Conservation (phyloP, 2,888 invertebrate genomes). For the Drosophila paracracens region DNA sequence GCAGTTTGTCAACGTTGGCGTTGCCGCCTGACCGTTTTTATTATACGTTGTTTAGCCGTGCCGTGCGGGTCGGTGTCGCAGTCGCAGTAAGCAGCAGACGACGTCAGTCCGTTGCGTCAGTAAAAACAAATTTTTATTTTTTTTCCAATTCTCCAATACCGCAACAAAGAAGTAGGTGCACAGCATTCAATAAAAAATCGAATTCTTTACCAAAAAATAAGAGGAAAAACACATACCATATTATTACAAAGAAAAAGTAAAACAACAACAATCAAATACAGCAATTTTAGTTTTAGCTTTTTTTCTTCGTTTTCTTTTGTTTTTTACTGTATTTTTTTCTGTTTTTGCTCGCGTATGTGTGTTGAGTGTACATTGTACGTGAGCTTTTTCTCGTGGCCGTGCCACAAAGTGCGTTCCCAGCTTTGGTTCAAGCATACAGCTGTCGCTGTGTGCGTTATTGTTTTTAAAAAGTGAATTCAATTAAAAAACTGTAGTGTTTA, state of each 20-base stretch:
- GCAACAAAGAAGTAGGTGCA: constrained; percentile 59
- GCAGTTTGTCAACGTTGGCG: constrained; percentile 63
- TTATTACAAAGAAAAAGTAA: constrained; percentile 15
- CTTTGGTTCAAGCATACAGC: constrained; percentile 59
- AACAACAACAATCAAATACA: constrained; percentile 29
- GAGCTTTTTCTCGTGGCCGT: constrained; percentile 44
- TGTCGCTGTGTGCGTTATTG: constrained; percentile 39
- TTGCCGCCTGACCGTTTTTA: constrained; percentile 54
- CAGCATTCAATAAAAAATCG: constrained; percentile 2
- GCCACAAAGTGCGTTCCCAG: constrained; percentile 55
- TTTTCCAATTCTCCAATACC: constrained; percentile 27
- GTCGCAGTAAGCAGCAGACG: constrained; percentile 68
- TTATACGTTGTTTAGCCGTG: constrained; percentile 72
- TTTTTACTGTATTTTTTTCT: constrained; percentile 4
- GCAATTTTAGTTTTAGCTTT: constrained; percentile 35
- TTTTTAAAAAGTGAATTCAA: constrained; percentile 52
- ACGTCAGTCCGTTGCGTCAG: constrained; percentile 75
- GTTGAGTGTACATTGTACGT: constrained; percentile 30
- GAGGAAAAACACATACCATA: not conserved
- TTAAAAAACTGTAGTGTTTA: constrained; percentile 15
- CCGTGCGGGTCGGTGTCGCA: constrained; percentile 73
- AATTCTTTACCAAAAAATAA: not conserved
- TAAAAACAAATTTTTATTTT: constrained; percentile 46
- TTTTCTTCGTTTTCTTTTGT: constrained; percentile 13
- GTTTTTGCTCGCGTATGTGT: constrained; percentile 18